These are phyloP conservation scores for Sinonovacula constricta DNA, from an alignment of 1,140 invertebrate species.

Conservation along the genomic window DNA sequence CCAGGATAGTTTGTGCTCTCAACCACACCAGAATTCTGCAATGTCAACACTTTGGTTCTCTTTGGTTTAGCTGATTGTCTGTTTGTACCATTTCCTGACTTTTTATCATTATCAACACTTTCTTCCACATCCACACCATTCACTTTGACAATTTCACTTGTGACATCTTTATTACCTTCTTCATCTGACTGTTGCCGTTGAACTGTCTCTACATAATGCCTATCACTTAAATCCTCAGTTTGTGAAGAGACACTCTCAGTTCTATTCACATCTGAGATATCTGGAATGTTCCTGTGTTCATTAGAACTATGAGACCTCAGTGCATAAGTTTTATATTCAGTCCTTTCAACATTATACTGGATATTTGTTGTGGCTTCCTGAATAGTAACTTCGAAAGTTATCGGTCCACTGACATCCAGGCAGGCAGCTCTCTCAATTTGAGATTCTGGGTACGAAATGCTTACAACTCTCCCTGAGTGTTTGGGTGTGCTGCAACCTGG, in stretches of 20 bases:
- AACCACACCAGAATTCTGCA: constrained; percentile 33
- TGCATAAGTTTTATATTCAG: constrained; percentile 68
- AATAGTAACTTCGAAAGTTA: constrained; percentile 67
- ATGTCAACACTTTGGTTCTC: neutral
- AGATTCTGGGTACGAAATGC: constrained; percentile 37
- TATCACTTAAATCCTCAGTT: constrained; percentile 56
- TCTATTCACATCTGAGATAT: constrained; percentile 66
- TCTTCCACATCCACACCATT: constrained; percentile 28
- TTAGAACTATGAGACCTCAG: constrained; percentile 48
- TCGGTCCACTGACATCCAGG: constrained; percentile 31
- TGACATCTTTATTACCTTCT: constrained; percentile 28
- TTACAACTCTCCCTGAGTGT: constrained; percentile 1
- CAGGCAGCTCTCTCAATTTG: constrained; percentile 26
- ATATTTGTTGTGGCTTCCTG: constrained; percentile 69
- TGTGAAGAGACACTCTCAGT: constrained; percentile 57
- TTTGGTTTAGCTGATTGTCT: neutral
- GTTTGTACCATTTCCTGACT: constrained; percentile 9
- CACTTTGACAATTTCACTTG: constrained; percentile 27
- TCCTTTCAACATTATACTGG: constrained; percentile 69
- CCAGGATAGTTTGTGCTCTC: constrained; percentile 27
- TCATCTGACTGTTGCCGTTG: constrained; percentile 43
- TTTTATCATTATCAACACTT: constrained; percentile 15
- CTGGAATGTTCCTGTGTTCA: constrained; percentile 52
- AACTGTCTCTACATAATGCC: constrained; percentile 49
- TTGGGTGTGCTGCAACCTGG: constrained; percentile 42